These are phyloP conservation scores for Luperina testacea DNA, from an alignment of 2,888 invertebrate species.

Conservation along the genomic window DNA sequence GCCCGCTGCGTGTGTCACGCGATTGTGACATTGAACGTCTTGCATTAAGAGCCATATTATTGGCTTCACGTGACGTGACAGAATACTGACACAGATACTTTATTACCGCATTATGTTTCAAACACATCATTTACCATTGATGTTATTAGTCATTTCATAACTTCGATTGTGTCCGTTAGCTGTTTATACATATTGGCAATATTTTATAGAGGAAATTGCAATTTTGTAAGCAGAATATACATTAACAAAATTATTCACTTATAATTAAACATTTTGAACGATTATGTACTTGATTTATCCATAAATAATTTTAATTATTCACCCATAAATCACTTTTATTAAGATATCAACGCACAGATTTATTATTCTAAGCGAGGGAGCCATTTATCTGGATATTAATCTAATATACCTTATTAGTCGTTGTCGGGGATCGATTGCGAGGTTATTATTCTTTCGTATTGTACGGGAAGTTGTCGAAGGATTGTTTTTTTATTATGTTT, in stretches of 20 bases:
- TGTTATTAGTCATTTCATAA: conserved; percentile 45
- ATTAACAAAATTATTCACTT: conserved; percentile 34
- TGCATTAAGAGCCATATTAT: conserved; percentile 68
- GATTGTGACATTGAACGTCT: conserved; percentile 73
- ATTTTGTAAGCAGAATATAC: conserved; percentile 29
- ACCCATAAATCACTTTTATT: conserved; percentile 69
- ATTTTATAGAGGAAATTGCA: conserved; percentile 28
- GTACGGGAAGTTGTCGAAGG: conserved; percentile 6
- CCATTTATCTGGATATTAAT: conserved; percentile 75
- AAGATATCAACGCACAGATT: conserved; percentile 71
- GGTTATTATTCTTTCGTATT: conserved; percentile 33
- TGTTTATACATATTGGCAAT: conserved; percentile 37
- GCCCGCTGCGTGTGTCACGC: conserved; percentile 73
- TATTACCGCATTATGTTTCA: conserved; percentile 39
- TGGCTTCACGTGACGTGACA: conserved; percentile 18
- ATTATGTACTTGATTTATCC: conserved; percentile 49
- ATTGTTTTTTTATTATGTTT: conserved; percentile 12
- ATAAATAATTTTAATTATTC: conserved; percentile 69
- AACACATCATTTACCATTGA: conserved; percentile 42
- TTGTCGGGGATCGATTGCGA: conserved; percentile 57
- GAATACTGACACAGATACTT: conserved; percentile 39
- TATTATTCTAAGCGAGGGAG: conserved; percentile 68
- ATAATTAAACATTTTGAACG: conserved; percentile 42
- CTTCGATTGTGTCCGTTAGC: conserved; percentile 14
- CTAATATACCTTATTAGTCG: conserved; percentile 69